Base-by-base conservation (phyloP, 2,888 invertebrate genomes). In the Dryocosmus kuriphilus region DNA sequence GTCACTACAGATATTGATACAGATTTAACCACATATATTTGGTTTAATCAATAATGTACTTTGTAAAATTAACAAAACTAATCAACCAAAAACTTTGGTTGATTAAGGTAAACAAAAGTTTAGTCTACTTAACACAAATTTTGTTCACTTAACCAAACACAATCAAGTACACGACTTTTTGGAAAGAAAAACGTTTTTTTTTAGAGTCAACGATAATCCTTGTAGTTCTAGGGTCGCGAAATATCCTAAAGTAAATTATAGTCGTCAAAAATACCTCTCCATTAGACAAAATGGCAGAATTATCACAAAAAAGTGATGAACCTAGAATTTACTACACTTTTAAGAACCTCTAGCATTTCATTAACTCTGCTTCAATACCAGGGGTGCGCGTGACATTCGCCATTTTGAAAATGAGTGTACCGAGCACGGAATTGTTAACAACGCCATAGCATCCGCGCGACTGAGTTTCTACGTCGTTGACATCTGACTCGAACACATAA, bases 391-490 rank as follows among this genome's bases (percentile, higher is more conserved):
- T 71, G 51, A 67, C 46, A 67, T 46, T 71, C 27, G n/a, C 24
- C n/a, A 71, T 71, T 71, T 27, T 71, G 71, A 71, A n/a, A 71
- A 71, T 30, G 19, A 71, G n/a, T 22, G 14, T 14, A 46, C n/a
- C 71, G 51, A 30, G 8, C 4, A 8, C 19, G n/a, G 71, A 51
- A 71, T 51, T 51, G 71, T 51, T 71, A 71, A 71, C 71, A 51
- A 51, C 71, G 71, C 71, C 71, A 51, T 71, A 51, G 71, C 51
- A 27, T 71, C 51, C 71, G 51, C 71, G 46, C 71, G 71, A 71
- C 71, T 71, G 71, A 41, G 46, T 71, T 67, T 71, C 27, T 30
- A 71, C 71, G 9, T 51, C 71, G 71, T 71, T 71, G 71, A 71
- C 71, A 71, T 71, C 46, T 30, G 27, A 71, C n/a, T 46, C 27